Base-by-base conservation (phyloP, 2,888 invertebrate genomes). In the Oscheius sp. region DNA sequence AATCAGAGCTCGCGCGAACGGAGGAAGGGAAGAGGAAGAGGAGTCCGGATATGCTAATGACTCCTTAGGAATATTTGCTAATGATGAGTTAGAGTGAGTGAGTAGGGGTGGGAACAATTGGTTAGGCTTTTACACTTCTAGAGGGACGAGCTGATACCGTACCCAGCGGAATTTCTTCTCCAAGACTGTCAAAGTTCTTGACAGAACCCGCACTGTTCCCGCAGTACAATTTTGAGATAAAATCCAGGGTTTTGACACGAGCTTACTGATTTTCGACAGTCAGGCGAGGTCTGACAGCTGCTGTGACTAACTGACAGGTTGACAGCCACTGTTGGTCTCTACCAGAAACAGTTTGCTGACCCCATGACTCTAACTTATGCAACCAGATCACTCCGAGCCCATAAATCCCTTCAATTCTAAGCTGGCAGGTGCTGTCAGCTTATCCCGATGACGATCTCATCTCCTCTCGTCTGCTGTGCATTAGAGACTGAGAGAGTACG, bases 341-440 rank as follows among this genome's bases (percentile, higher is more conserved):
- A 21, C 21, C 21, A 21, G 21, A 21, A 21, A 21, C 21, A 21
- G 21, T 21, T 21, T 21, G 21, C 21, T 60, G 32, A 50, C 48
- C 63, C 47, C 4, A 13, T 63, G 3, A 10, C 37, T 62, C 63
- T 11, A 63, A 21, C 63, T 63, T 63, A 48, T 10, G 48, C 11
- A 63, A 63, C 50, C 48, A 37, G n/a, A 42, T 63, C 48, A 9
- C 47, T 21, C 21, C 21, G 21, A 37, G 32, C 21, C 48, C 63
- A 42, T 42, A 42, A 42, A 42, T 42, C 42, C 42, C 42, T 42
- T 42, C 42, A 42, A 42, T 5, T 47, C 63, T 63, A 47, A 63
- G 48, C 63, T 63, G 63, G 42, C 63, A 63, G 63, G 63, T 63
- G 63, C 63, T 63, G 63, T 63, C 63, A 63, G 63, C 13, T 63